Conservation (phyloP, 2,113 vertebrate genomes). For the Nyctibius bracteatus region DNA sequence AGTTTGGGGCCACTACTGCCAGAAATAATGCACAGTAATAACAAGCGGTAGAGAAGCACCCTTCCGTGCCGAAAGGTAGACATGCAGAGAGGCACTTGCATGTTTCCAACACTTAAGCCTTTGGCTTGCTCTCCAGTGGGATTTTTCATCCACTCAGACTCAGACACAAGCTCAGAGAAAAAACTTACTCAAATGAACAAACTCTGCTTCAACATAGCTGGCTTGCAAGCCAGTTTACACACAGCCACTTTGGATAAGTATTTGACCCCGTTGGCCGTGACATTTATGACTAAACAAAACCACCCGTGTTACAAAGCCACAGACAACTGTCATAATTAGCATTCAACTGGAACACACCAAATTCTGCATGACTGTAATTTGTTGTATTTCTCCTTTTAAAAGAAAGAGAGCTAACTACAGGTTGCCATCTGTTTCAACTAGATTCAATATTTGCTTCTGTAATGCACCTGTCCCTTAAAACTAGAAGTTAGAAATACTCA, state of each 20-base stretch:
- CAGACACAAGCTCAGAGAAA: not conserved
- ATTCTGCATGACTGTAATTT: not conserved
- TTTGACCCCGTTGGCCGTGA: not conserved
- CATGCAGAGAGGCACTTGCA: not conserved
- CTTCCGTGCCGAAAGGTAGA: not conserved
- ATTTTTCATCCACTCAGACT: not conserved
- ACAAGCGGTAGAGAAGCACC: not conserved
- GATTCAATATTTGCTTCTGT: not conserved
- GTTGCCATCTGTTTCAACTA: not conserved
- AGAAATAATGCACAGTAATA: not conserved
- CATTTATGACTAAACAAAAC: not conserved
- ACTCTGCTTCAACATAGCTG: not conserved
- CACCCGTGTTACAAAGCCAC: not conserved
- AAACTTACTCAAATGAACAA: not conserved
- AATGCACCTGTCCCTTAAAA: not conserved
- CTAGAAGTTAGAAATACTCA: not conserved
- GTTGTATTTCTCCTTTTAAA: conserved; percentile 14
- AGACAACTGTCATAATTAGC: conserved; percentile 48
- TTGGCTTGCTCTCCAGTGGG: not conserved
- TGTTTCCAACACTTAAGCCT: not conserved
- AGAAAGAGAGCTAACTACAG: not conserved
- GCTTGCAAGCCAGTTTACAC: not conserved
- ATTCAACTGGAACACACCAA: conserved; percentile 16
- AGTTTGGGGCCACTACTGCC: not conserved
- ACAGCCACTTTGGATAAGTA: not conserved